phyloP scores from a whole-genome alignment of 2,888 invertebrate genomes.

The Cataglyphis rosenhaueri region DNA sequence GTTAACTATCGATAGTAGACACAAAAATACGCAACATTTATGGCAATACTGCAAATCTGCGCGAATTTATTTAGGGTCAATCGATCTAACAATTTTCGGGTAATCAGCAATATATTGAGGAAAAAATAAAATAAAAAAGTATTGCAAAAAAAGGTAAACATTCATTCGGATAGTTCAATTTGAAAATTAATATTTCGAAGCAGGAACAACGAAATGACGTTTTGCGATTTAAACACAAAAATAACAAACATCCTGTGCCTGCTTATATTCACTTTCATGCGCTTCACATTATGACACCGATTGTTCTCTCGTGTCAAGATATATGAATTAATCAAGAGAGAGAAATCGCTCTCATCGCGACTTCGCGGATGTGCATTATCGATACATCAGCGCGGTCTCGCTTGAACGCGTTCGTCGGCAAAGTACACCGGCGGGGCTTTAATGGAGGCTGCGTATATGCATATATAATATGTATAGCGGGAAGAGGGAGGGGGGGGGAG shows the following conservation, averaged over 20 bases:
- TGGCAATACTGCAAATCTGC: background rate
- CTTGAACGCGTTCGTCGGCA: conserved; percentile 70
- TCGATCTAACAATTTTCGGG: background rate
- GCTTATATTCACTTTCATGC: background rate
- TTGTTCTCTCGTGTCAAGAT: conserved; percentile 22
- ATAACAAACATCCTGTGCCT: background rate
- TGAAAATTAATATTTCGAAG: background rate
- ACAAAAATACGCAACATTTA: background rate
- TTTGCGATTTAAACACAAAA: background rate
- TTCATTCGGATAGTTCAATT: background rate
- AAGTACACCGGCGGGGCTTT: conserved; percentile 61
- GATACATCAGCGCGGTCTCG: conserved; percentile 68
- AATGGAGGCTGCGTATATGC: conserved; percentile 65
- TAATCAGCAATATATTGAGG: background rate
- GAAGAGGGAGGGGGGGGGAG: background rate
- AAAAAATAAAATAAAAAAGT: background rate
- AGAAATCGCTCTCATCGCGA: conserved; percentile 66
- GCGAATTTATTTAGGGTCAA: background rate
- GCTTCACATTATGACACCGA: background rate
- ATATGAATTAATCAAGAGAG: conserved; percentile 41
- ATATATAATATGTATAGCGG: conserved; percentile 22
- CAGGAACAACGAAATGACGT: background rate
- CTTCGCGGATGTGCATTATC: conserved; percentile 70
- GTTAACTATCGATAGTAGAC: background rate
- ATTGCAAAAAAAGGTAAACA: background rate